phyloP scores from a whole-genome alignment of 2,888 invertebrate genomes.

The Lissonota sp. region DNA sequence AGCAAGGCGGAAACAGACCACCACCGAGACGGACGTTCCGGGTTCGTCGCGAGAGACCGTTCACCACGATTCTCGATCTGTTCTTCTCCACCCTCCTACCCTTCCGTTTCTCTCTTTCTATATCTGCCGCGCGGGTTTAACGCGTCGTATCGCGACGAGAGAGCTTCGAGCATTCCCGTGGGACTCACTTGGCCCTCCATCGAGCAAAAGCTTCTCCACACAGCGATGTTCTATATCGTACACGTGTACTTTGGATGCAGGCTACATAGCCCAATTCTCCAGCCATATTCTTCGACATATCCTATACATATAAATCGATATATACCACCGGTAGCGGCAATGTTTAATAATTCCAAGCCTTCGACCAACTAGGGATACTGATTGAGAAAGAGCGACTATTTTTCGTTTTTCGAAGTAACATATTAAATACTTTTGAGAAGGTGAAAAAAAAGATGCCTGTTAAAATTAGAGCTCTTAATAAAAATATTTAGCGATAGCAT shows the following conservation, averaged over 20 bases:
- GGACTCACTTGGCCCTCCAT: slow-evolving; percentile 38
- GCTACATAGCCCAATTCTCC: slow-evolving; percentile 1
- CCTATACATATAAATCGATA: background rate
- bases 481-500: no score
- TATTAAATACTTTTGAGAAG: no score
- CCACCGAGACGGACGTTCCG: slow-evolving; percentile 32
- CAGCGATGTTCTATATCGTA: slow-evolving; percentile 7
- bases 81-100: background rate
- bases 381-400: no score
- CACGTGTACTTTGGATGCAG: slow-evolving; percentile 14
- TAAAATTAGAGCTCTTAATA: no score
- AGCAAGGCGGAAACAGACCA: background rate
- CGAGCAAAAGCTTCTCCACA: slow-evolving; percentile 15
- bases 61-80: slow-evolving; percentile 56
- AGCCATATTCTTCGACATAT: background rate
- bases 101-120: background rate
- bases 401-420: no score
- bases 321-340: slow-evolving; percentile 16
- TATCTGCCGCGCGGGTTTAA: background rate
- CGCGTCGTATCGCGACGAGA: slow-evolving; percentile 14
- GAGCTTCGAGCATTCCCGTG: slow-evolving; percentile 27
- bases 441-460: no score
- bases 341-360: slow-evolving; percentile 56
- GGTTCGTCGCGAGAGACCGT: slow-evolving; percentile 44
- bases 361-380: background rate